A percentile compares a stretch with the other conserved stretches of the same genome.
Conservation (phyloP, 2,888 invertebrate genomes). For the Spodoptera littoralis region DNA sequence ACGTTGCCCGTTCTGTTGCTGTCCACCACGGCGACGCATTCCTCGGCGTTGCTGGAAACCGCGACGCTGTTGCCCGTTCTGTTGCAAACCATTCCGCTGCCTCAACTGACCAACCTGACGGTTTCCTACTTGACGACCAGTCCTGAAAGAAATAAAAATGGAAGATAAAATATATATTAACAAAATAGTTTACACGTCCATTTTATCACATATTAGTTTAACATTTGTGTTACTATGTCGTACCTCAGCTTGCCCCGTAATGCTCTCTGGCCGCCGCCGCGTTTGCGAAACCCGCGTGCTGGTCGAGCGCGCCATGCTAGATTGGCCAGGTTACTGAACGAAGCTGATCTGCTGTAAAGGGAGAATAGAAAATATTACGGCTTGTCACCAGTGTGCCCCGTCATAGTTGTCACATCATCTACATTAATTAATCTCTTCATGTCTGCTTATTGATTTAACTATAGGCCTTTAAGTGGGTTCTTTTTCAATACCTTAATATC, state of each 20-base stretch:
- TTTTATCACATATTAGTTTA: too few relatives aligned
- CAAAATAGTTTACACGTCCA: too few relatives aligned
- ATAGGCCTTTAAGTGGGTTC: too few relatives aligned
- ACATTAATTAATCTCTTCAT: too few relatives aligned
- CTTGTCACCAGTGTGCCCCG: too few relatives aligned
- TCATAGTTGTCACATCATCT: too few relatives aligned
- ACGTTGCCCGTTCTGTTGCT: constrained; percentile 1
- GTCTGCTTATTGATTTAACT: too few relatives aligned
- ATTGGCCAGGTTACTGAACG: constrained; percentile 64
- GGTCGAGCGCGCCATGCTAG: constrained; percentile 57
- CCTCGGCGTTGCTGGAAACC: constrained; percentile 16
- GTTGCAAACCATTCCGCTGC: constrained; percentile 4
- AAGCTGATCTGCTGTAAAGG: constrained; percentile 64
- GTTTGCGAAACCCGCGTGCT: constrained; percentile 62
- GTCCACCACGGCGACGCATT: constrained; percentile 4
- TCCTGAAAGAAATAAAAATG: constrained; percentile 5
- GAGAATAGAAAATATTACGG: neutral
- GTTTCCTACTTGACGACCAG: constrained; percentile 20
- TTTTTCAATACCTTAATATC: too few relatives aligned
- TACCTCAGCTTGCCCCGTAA: constrained; percentile 65
- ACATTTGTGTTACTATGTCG: neutral
- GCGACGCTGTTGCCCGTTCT: neutral
- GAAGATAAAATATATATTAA: too few relatives aligned
- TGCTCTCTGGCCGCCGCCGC: constrained; percentile 61
- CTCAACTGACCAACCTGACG: constrained; percentile 8